A percentile compares a stretch with the other conserved stretches of the same genome.
These are phyloP conservation scores for Cyrtodaria siliqua DNA, from an alignment of 2,888 invertebrate genomes.

Conservation along the genomic window DNA sequence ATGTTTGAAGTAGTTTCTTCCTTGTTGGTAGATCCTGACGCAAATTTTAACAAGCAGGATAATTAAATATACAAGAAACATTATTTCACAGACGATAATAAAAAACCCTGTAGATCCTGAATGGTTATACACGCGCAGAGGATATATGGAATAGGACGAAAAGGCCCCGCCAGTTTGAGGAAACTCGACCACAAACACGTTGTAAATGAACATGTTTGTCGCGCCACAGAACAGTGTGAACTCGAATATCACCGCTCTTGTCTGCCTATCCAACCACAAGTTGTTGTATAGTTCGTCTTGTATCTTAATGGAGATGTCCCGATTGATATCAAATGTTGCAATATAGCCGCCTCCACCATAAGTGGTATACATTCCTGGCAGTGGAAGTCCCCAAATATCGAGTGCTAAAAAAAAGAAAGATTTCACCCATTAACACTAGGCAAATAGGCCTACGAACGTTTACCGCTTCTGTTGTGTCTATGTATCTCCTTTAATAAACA, in stretches of 20 bases:
- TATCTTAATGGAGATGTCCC: constrained; percentile 56
- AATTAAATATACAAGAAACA: constrained; percentile 47
- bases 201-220: constrained; percentile 71
- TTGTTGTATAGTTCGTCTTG: constrained; percentile 49
- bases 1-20: constrained; percentile 43
- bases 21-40: constrained; percentile 42
- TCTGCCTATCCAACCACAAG: constrained; percentile 73
- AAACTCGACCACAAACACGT: constrained; percentile 71
- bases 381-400: constrained; percentile 62
- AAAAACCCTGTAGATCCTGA: constrained; percentile 49
- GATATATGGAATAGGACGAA: constrained; percentile 56
- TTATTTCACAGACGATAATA: constrained; percentile 55
- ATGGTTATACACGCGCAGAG: constrained; percentile 62
- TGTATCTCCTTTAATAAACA: too few relatives aligned
- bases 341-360: constrained; percentile 75
- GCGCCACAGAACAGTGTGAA: constrained; percentile 74
- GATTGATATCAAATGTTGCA: constrained; percentile 65
- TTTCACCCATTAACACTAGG: not conserved
- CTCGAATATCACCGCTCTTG: constrained; percentile 74
- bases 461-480: too few relatives aligned
- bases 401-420: constrained; percentile 16
- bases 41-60: constrained; percentile 41
- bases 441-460: too few relatives aligned
- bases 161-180: constrained; percentile 73
- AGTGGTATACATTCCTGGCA: constrained; percentile 50